Evolutionary conservation across 2,888 invertebrate genomes (phyloP).

Genomic region (Spilarctia lutea): DNA sequence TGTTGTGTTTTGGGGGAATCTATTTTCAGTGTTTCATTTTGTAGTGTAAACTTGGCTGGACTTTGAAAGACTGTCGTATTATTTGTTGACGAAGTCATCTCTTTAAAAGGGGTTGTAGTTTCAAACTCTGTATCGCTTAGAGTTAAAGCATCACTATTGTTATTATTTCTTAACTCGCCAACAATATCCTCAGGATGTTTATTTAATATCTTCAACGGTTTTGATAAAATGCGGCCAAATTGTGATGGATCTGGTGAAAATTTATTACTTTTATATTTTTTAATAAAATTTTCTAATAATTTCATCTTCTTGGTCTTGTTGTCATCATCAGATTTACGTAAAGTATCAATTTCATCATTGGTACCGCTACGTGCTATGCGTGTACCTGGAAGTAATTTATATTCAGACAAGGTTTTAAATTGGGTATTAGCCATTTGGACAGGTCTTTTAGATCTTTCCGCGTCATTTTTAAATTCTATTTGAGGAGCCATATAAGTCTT

Average conservation of each 20-base stretch:
- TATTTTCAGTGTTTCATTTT: constrained; percentile 20
- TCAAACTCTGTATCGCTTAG: background rate
- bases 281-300: constrained; percentile 22
- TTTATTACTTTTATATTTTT: constrained; percentile 20
- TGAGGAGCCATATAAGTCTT: constrained; percentile 36
- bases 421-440: constrained; percentile 13
- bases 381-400: constrained; percentile 22
- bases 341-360: constrained; percentile 10
- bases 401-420: constrained; percentile 18
- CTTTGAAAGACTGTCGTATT: background rate
- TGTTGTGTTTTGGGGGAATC: constrained; percentile 9
- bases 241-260: constrained; percentile 18
- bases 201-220: constrained; percentile 26
- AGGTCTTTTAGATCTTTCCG: constrained; percentile 22
- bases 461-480: constrained; percentile 28
- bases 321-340: constrained; percentile 9
- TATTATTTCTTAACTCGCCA: constrained; percentile 36
- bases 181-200: constrained; percentile 34
- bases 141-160: constrained; percentile 15
- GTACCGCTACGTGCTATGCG: constrained; percentile 13
- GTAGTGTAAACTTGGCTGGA: background rate
- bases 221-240: background rate
- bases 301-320: constrained; percentile 20
- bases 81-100: background rate
- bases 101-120: constrained; percentile 3